Base-by-base conservation (phyloP, 2,113 vertebrate species). In the Thoracochromis brauschi region DNA sequence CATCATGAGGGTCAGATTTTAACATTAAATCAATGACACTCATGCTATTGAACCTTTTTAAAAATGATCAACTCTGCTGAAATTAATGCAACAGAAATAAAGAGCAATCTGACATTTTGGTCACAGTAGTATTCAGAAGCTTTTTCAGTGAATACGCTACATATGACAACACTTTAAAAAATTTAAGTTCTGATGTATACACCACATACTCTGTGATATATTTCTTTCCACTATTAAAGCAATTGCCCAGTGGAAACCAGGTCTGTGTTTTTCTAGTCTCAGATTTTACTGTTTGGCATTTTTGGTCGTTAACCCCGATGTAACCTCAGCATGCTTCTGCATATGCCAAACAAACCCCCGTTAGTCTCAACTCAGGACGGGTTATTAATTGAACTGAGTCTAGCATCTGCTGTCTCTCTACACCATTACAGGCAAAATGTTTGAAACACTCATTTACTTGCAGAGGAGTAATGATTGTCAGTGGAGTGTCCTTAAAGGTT, bases 381-480 rank as follows among this genome's bases (percentile, higher is more conserved):
- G 47, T 85, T 86, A 85, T 90, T 71, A 87, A 13, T 87, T 85
- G 31, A n/a, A 6, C 65, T 75, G 87, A 57, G 58, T 92, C 49
- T 51, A 73, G 78, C 9, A 31, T 55, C 65, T 75, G 31, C 26
- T 26, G 17, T 80, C 16, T 89, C 45, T 83, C 38, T 21, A 45
- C n/a, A 63, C 11, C 65, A 10, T 63, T 29, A 51, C 49, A 47
- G 80, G 35, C 54, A 33, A 42, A 78, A 29, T 4, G 29, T 38
- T 79, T 21, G 73, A 58, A 91, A 58, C 49, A 92, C 75, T 93
- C 79, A 89, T 91, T 95, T 84, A 93, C 90, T 80, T 79, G 53
- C 49, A 16, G 78, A 38, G 51, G n/a, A 88, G 93, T 88, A 94
- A 94, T 94, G 91, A 94, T 94, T 95, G 89, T 83, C 92, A 83